phyloP scores from a whole-genome alignment of 2,113 vertebrate genomes.

The Chloropsis cyanopogon region DNA sequence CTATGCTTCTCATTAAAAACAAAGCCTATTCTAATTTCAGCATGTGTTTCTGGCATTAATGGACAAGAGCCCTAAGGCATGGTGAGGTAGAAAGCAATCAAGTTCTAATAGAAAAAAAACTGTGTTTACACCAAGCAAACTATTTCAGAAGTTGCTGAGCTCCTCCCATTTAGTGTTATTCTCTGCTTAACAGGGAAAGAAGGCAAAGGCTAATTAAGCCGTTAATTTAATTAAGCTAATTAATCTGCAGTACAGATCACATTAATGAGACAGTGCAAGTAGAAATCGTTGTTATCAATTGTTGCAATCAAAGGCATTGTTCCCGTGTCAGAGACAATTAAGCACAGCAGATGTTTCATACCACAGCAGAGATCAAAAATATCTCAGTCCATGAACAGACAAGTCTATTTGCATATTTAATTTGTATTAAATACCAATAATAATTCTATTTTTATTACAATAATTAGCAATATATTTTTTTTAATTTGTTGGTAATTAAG shows the following conservation, averaged over 20 bases:
- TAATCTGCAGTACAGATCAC: not conserved
- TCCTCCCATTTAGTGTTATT: not conserved
- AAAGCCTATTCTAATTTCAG: slow-evolving; percentile 38
- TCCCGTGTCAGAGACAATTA: not conserved
- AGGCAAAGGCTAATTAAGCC: not conserved
- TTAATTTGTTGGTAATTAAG: not conserved
- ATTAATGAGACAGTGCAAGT: not conserved
- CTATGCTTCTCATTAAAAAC: slow-evolving; percentile 36
- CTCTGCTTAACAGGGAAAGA: not conserved
- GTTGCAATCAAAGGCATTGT: not conserved
- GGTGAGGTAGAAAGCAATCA: not conserved
- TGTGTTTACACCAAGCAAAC: not conserved
- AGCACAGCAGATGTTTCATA: not conserved
- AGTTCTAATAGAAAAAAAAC: not conserved
- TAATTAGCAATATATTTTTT: not conserved
- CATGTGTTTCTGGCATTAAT: slow-evolving; percentile 3
- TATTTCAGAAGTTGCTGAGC: not conserved
- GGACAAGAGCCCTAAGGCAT: slow-evolving; percentile 26
- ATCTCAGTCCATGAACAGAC: not conserved
- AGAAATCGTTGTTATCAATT: not conserved
- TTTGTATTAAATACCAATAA: not conserved
- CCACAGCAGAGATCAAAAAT: not conserved
- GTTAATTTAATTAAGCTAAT: too few relatives aligned
- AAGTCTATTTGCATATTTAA: not conserved
- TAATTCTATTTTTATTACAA: not conserved